phyloP scores from a whole-genome alignment of 2,888 invertebrate genomes.

The Candidula unifasciata region DNA sequence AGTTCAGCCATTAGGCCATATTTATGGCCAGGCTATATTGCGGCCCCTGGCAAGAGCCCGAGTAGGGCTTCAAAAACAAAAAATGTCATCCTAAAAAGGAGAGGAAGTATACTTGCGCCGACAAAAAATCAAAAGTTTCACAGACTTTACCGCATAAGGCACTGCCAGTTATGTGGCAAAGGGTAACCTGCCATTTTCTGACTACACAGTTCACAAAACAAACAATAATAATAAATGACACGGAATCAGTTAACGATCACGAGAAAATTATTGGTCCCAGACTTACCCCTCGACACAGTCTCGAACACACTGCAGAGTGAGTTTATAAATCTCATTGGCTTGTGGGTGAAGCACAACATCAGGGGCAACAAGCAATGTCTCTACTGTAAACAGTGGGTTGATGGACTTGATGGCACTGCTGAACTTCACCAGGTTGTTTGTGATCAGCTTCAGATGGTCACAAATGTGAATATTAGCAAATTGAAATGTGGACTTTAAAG shows the following conservation, averaged over 20 bases:
- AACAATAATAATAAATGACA: not conserved
- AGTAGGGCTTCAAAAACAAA: no score
- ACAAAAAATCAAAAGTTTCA: no score
- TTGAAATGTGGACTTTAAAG: not conserved
- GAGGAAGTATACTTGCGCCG: no score
- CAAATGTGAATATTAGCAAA: not conserved
- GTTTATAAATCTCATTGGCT: conserved; percentile 87
- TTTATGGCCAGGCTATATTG: no score
- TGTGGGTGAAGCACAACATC: conserved; percentile 88
- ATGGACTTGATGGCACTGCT: conserved; percentile 81
- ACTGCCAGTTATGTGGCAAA: no score
- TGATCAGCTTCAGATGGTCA: conserved; percentile 79
- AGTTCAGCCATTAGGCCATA: no score
- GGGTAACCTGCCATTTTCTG: no score
- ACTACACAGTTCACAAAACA: no score
- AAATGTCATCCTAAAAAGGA: no score
- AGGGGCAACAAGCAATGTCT: conserved; percentile 85
- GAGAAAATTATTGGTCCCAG: not conserved
- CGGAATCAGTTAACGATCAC: not conserved
- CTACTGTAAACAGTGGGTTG: conserved; percentile 87
- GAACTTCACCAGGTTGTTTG: conserved; percentile 86
- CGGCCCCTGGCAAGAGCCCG: no score
- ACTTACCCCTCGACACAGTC: conserved; percentile 86
- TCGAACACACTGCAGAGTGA: conserved; percentile 85
- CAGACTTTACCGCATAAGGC: no score